Conservation (phyloP, 2,113 vertebrate species). For the Corythornis cristatus region DNA sequence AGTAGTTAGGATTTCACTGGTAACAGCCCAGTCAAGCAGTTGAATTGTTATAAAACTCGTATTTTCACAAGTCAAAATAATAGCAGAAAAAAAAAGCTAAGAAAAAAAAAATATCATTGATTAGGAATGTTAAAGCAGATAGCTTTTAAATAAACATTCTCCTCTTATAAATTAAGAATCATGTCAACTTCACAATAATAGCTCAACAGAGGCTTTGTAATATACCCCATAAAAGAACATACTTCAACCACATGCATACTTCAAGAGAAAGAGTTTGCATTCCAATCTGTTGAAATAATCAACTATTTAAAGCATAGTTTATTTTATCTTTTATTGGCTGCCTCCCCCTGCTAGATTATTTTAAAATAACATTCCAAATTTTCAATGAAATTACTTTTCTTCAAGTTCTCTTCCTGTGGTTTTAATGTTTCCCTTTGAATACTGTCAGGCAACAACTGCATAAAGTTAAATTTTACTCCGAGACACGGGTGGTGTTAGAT, state of each 20-base stretch:
- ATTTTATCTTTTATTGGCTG: not conserved
- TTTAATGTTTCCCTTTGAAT: not conserved
- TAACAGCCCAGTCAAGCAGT: not conserved
- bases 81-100: not conserved
- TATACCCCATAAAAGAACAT: not conserved
- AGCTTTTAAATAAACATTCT: not conserved
- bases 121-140: not conserved
- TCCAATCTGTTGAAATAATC: conserved; percentile 41
- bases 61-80: not conserved
- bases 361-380: not conserved
- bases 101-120: not conserved
- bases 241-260: not conserved
- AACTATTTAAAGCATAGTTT: not conserved
- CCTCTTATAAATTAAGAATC: not conserved
- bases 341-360: not conserved
- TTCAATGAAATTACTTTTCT: not conserved
- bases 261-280: conserved; percentile 36
- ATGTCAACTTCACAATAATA: not conserved
- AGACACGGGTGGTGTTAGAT: not conserved
- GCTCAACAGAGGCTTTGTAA: not conserved
- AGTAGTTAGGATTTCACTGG: not conserved
- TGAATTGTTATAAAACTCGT: not conserved
- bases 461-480: not conserved
- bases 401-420: not conserved
- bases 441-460: not conserved